Evolutionary conservation across 2,888 invertebrate species (phyloP).

Genomic region (Dimorphilus gyrociliatus): DNA sequence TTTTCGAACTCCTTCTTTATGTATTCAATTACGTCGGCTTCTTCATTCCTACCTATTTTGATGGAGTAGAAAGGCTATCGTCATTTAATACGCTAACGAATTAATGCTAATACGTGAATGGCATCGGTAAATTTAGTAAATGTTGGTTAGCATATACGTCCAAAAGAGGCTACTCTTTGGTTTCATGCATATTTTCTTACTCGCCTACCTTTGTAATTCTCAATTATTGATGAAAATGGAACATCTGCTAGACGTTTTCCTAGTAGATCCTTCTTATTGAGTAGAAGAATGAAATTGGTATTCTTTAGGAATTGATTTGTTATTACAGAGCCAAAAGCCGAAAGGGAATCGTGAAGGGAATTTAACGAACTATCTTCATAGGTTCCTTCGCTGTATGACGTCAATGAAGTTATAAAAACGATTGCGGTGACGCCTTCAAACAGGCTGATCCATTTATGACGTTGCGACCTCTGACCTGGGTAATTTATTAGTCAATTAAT

Average conservation of each 20-base stretch:
- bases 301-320: constrained; percentile 34
- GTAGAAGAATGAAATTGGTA: constrained; percentile 35
- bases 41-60: too few relatives aligned
- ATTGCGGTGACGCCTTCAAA: constrained; percentile 27
- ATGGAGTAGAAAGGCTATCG: too few relatives aligned
- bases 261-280: constrained; percentile 34
- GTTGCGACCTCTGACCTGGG: constrained; percentile 18
- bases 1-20: constrained; percentile 31
- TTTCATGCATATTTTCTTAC: too few relatives aligned
- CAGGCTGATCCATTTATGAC: constrained; percentile 31
- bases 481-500: too few relatives aligned
- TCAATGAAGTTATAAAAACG: constrained; percentile 23
- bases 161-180: too few relatives aligned
- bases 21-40: too few relatives aligned
- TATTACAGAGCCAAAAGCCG: constrained; percentile 4
- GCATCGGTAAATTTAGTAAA: too few relatives aligned
- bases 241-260: constrained; percentile 27
- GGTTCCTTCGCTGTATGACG: constrained; percentile 18
- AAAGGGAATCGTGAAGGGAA: constrained; percentile 4
- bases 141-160: too few relatives aligned
- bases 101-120: too few relatives aligned
- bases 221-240: too few relatives aligned
- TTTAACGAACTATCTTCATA: constrained; percentile 10
- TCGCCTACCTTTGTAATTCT: too few relatives aligned
- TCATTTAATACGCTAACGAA: too few relatives aligned